Conservation (phyloP, 2,888 invertebrate genomes). For the Oligia latruncula region DNA sequence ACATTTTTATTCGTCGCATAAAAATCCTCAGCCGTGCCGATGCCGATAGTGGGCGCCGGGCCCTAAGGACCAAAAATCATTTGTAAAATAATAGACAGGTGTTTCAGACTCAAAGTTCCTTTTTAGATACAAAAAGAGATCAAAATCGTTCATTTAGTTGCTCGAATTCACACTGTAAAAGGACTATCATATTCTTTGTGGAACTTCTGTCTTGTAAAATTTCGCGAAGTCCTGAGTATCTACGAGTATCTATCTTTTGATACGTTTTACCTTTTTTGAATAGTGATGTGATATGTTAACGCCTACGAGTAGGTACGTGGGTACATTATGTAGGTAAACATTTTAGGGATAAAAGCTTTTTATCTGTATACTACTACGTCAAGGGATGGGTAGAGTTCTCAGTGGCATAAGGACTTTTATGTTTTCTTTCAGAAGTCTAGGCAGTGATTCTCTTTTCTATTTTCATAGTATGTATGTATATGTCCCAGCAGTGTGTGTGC, state of each 20-base stretch:
- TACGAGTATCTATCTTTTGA: slow-evolving; percentile 20
- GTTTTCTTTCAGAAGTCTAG: not conserved
- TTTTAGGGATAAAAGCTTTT: slow-evolving; percentile 47
- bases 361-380: not conserved
- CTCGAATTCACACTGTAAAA: not conserved
- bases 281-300: slow-evolving; percentile 55
- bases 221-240: not conserved
- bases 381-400: not conserved
- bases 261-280: slow-evolving; percentile 52
- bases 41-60: too few relatives aligned
- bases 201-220: slow-evolving; percentile 4
- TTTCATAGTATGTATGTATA: too few relatives aligned
- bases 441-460: too few relatives aligned
- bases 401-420: not conserved
- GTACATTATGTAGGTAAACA: slow-evolving; percentile 47
- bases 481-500: too few relatives aligned
- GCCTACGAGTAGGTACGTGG: slow-evolving; percentile 15
- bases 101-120: too few relatives aligned
- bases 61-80: not conserved
- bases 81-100: not conserved
- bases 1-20: too few relatives aligned
- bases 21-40: too few relatives aligned
- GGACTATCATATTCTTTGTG: not conserved
- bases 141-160: too few relatives aligned
- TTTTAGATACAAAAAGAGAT: not conserved